Base-by-base conservation (phyloP, 1,140 invertebrate genomes). In the Spodoptera litura region DNA sequence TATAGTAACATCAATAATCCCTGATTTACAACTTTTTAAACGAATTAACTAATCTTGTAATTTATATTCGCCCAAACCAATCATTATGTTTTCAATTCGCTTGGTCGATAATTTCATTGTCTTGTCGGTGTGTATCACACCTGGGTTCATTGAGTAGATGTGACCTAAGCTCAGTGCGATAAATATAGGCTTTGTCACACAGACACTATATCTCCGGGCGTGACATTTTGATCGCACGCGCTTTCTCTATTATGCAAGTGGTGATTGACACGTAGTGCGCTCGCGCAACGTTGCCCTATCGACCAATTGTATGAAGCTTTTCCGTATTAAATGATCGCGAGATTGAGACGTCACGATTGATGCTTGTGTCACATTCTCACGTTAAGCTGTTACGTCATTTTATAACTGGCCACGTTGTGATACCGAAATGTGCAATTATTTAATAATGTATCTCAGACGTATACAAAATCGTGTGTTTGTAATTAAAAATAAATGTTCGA, bases 231-330 rank as follows among this genome's bases (percentile, higher is more conserved):
- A 81, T 68, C 58, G 76, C 83, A 70, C 78, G 78, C 68, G 10
- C 90, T 92, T 91, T 93, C 91, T 81, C 85, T 85, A 68, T 93
- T 91, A 89, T 85, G 86, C 80, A 90, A 93, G 71, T 35, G 73
- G 80, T 93, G 91, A 94, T 93, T 91, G 91, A 91, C 89, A 87
- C 76, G 85, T 82, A 85, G 80, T 53, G 85, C 78, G 79, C 85
- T 87, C 85, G 85, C 86, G 85, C 87, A 89, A 88, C 85, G 66
- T 79, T 87, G 85, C 72, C 78, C 87, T 88, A 88, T 88, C 85
- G 88, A 79, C 79, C 78, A 58, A 72, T 89, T 88, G 84, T 89
- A 91, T 87, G 79, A 80, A 88, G 82, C 85, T 88, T 89, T 89
- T 87, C 87, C 85, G 83, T 86, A 85, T 87, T 82, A 87, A 90